Conservation (phyloP, 92 coral and sea anemone species). For the Meandrina meandrites region DNA sequence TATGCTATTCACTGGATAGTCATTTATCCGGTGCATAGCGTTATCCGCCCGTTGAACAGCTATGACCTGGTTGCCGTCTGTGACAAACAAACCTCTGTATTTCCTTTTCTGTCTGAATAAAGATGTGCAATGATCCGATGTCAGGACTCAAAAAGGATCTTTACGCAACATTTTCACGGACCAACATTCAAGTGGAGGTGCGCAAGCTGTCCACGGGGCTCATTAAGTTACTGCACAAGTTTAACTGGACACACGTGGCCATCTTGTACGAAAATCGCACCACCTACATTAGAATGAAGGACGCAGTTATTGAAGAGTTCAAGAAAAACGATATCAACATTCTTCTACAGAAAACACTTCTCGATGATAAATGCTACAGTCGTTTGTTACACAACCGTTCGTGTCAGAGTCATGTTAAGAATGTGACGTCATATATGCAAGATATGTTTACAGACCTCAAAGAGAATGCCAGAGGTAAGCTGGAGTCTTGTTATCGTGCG, state of each 20-base stretch:
- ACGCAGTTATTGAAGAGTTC: conserved; percentile 17
- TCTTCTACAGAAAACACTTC: not conserved
- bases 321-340: not conserved
- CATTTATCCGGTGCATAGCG: too few species aligned
- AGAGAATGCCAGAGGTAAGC: conserved; percentile 19
- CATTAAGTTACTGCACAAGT: conserved; percentile 29
- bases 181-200: conserved; percentile 40
- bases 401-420: not conserved
- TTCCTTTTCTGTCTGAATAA: not conserved
- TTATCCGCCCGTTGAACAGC: too few species aligned
- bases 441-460: not conserved
- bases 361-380: not conserved
- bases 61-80: not conserved
- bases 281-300: conserved; percentile 7
- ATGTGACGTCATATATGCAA: not conserved
- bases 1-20: too few species aligned
- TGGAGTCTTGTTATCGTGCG: not conserved
- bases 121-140: conserved; percentile 66
- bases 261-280: conserved; percentile 32
- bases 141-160: conserved; percentile 19
- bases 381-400: not conserved
- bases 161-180: conserved; percentile 68
- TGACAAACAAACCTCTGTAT: too few species aligned
- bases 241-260: conserved; percentile 42
- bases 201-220: conserved; percentile 27